Evolutionary conservation across 2,797 vertebrate genomes (phyloP), one percentile per base, ranked within the genome.

Genomic region (Myotis planiceps): DNA sequence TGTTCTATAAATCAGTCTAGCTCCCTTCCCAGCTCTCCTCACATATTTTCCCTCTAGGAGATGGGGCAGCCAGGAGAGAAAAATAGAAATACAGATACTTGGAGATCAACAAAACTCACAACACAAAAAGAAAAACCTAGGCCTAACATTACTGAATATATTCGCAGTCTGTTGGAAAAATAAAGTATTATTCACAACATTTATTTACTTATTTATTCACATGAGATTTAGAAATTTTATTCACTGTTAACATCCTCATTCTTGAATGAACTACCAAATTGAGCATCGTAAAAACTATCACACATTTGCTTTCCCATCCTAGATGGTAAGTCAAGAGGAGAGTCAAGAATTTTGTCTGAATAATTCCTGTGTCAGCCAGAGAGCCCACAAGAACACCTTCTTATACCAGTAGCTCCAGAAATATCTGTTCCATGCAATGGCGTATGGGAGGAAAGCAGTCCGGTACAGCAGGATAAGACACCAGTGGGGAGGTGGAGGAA

Each of bases 1-100:
- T 92, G 39, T 95, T 93, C 90, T 89, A 93, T 93, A 78, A 93
- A 93, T 92, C 93, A 75, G 6, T 34, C 25, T 80, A 45, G 37
- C 18, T 32, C 2, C 6, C 2, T 92, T 90, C 71, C 78, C 7
- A n/a, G n/a, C 5, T 74, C 34, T 45, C 84, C 45, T 60, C n/a
- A 80, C 37, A 29, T 78, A 68, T 58, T 13, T 90, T 85, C 7
- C 23, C 84, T 92, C 68, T 42, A 85, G 18, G 1, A 90, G 58
- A 88, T 2, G 4, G 10, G 25, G 45, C 7, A 53, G 5, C 74
- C 21, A 39, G 23, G 94, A 95, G 21, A 69, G 2, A 78, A 32
- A 65, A 69, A 66, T 0, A 78, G 19, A 9, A 7, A 39, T 0
- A 69, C 23, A 94, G 80, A 65, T 39, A 7, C 37, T 25, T 51